These are phyloP conservation scores for Chaitophorus viminalis DNA, from an alignment of 2,888 invertebrate species.

Conservation along the genomic window DNA sequence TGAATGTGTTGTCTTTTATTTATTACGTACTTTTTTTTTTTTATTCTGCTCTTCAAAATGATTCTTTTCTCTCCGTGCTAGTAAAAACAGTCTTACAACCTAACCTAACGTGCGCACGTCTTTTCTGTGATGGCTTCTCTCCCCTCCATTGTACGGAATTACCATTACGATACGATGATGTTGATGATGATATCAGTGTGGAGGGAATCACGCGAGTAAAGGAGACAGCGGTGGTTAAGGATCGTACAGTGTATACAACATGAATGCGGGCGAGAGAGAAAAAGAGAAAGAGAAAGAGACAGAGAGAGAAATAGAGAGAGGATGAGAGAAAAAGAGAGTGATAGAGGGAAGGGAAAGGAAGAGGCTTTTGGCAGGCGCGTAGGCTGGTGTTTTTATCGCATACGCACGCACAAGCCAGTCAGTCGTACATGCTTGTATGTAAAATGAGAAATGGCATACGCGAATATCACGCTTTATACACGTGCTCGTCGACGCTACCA, in stretches of 20 bases:
- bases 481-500: conserved; percentile 33
- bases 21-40: not conserved
- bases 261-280: not conserved
- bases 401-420: not conserved
- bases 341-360: not conserved
- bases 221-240: not conserved
- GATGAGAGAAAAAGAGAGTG: not conserved
- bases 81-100: too few species aligned
- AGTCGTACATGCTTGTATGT: not conserved
- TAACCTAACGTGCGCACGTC: too few species aligned
- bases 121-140: not conserved
- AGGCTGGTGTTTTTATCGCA: conserved; percentile 19
- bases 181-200: not conserved
- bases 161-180: not conserved
- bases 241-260: not conserved
- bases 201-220: too few species aligned
- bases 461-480: conserved; percentile 56
- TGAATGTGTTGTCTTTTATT: not conserved
- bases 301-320: not conserved
- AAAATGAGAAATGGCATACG: conserved; percentile 52
- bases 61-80: not conserved
- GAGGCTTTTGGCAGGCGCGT: conserved; percentile 35
- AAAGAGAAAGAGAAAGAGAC: not conserved
- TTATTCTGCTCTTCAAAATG: not conserved
- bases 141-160: not conserved